Conservation (phyloP, 2,113 vertebrate species). For the Engraulis encrasicolus region DNA sequence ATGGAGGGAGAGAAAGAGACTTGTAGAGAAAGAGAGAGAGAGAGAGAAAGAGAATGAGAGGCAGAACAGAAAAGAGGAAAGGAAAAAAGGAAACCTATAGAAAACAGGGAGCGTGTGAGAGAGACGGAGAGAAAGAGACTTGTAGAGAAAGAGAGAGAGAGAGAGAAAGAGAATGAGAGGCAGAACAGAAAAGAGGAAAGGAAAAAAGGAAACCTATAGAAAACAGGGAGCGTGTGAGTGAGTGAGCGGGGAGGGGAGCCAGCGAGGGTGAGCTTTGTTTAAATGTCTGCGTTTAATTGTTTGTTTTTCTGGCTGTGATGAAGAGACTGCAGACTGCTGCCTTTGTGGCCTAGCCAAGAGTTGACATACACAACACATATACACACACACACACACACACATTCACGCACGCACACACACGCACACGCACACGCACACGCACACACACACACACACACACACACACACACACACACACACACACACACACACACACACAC, state of each 20-base stretch:
- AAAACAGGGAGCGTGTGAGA: not conserved
- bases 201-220: conserved; percentile 41
- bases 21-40: not conserved
- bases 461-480: no score
- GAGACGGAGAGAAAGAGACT: not conserved
- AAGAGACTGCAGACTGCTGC: not conserved
- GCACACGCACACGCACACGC: no score
- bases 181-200: not conserved
- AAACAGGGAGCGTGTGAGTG: no score
- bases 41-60: not conserved
- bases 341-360: not conserved
- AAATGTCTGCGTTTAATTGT: conserved; percentile 31
- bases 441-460: no score
- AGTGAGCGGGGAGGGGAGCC: no score
- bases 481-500: no score
- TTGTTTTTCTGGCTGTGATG: conserved; percentile 15
- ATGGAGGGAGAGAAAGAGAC: no score
- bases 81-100: not conserved
- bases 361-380: no score
- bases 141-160: not conserved
- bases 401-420: no score
- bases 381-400: no score
- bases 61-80: not conserved
- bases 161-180: conserved; percentile 9
- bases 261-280: conserved; percentile 23